These are phyloP conservation scores for Muscicapa comitata DNA, from an alignment of 2,797 vertebrate genomes.

Conservation along the genomic window DNA sequence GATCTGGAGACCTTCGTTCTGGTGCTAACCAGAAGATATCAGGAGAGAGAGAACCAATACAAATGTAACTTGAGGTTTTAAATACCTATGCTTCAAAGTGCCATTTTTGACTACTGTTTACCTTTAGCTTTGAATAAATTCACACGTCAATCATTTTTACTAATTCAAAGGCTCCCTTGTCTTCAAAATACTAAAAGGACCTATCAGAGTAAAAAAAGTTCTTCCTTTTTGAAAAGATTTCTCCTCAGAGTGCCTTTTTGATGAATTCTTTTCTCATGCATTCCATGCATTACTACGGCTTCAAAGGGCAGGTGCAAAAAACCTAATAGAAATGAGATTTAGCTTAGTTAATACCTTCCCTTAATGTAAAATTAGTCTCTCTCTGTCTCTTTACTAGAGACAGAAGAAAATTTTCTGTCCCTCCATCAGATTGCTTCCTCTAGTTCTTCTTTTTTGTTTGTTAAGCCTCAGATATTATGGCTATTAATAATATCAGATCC, in stretches of 20 bases:
- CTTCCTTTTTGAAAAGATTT: not conserved
- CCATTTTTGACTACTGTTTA: not conserved
- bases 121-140: slow-evolving; percentile 51
- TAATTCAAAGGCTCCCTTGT: slow-evolving; percentile 51
- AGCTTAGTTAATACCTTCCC: not conserved
- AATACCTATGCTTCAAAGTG: not conserved
- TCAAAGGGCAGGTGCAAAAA: slow-evolving; percentile 16
- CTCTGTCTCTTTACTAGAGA: not conserved
- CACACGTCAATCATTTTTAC: slow-evolving; percentile 57
- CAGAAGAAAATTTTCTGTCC: slow-evolving; percentile 25
- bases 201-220: not conserved
- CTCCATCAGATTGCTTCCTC: slow-evolving; percentile 10
- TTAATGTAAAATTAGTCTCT: slow-evolving; percentile 2
- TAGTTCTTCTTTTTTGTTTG: not conserved
- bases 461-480: slow-evolving; percentile 16
- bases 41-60: not conserved
- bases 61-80: not conserved
- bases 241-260: not conserved
- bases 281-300: not conserved
- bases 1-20: not conserved
- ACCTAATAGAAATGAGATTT: not conserved
- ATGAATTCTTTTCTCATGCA: slow-evolving; percentile 4
- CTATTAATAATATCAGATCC: slow-evolving; percentile 58
- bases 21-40: not conserved
- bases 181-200: not conserved